Evolutionary conservation across 2,113 vertebrate species (phyloP).

Genomic region (Motacilla alba): DNA sequence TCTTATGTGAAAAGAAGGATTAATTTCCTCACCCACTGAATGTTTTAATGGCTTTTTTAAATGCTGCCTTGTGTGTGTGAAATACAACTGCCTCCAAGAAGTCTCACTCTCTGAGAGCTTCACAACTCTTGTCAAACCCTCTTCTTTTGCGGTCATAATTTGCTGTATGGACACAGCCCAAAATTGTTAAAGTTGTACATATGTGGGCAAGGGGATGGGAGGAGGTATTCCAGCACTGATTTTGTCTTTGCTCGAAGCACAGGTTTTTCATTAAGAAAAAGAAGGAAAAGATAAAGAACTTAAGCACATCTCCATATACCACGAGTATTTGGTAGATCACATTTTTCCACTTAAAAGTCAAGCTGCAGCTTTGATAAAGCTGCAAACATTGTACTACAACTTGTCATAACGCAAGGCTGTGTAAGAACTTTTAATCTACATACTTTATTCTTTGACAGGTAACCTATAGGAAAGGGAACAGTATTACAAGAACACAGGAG

Average conservation of each 20-base stretch:
- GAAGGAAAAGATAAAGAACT: neutral
- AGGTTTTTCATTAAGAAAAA: neutral
- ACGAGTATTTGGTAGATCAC: neutral
- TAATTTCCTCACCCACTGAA: neutral
- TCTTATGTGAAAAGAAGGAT: neutral
- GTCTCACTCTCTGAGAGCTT: neutral
- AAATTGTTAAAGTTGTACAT: neutral
- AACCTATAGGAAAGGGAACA: neutral
- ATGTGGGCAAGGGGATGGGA: accelerated
- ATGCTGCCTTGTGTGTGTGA: neutral
- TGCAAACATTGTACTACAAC: neutral
- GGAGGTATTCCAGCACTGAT: neutral
- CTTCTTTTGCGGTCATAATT: neutral
- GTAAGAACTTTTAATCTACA: neutral
- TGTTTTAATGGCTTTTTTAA: neutral
- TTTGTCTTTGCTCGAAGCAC: neutral
- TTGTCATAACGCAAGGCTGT: neutral
- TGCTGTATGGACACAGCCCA: neutral
- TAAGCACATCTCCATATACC: neutral
- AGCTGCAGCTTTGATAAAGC: neutral
- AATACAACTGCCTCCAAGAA: neutral
- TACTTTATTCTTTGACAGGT: neutral
- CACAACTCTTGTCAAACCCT: neutral
- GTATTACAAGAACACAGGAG: neutral
- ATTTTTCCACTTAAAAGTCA: slow-evolving; percentile 19